Percentiles rank a stretch among this genome's conserved stretches.
phyloP scores from a whole-genome alignment of 2,797 vertebrate species.

The Carcharodon carcharias region DNA sequence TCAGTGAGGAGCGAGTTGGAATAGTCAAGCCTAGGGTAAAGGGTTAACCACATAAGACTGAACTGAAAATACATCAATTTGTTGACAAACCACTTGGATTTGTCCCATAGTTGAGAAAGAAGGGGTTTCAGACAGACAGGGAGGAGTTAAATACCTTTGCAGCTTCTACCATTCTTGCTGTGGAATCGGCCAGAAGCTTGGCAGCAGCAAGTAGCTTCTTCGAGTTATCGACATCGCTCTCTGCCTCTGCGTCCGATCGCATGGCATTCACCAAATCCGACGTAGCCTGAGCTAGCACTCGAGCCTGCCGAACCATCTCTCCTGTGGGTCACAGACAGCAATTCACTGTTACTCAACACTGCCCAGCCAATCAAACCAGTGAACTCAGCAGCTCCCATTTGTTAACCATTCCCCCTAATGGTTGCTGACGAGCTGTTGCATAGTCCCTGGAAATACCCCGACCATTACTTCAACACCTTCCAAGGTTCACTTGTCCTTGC shows the following conservation, averaged over 20 bases:
- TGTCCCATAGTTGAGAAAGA: not conserved
- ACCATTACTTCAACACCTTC: not conserved
- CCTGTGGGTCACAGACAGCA: slow-evolving; percentile 56
- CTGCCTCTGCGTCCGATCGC: slow-evolving; percentile 91
- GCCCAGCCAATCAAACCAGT: not conserved
- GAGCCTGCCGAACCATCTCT: slow-evolving; percentile 97
- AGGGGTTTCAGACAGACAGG: not conserved
- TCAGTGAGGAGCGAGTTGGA: no score
- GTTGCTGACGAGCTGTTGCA: not conserved
- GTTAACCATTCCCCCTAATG: no score
- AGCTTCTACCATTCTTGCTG: slow-evolving; percentile 96
- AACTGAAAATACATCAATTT: not conserved
- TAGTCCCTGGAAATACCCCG: not conserved
- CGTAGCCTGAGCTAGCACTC: slow-evolving; percentile 90
- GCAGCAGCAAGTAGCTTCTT: slow-evolving; percentile 95
- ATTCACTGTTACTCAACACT: not conserved
- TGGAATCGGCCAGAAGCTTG: slow-evolving; percentile 92
- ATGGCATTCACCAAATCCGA: slow-evolving; percentile 95
- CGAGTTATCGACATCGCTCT: slow-evolving; percentile 93
- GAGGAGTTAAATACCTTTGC: slow-evolving; percentile 72
- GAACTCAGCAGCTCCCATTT: no score
- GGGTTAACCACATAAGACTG: no score
- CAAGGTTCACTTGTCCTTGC: not conserved
- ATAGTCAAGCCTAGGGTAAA: not conserved
- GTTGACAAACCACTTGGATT: no score